Evolutionary conservation across 2,888 invertebrate genomes (phyloP), one percentile per base, ranked within the genome.

Genomic region (Phasia obesa): DNA sequence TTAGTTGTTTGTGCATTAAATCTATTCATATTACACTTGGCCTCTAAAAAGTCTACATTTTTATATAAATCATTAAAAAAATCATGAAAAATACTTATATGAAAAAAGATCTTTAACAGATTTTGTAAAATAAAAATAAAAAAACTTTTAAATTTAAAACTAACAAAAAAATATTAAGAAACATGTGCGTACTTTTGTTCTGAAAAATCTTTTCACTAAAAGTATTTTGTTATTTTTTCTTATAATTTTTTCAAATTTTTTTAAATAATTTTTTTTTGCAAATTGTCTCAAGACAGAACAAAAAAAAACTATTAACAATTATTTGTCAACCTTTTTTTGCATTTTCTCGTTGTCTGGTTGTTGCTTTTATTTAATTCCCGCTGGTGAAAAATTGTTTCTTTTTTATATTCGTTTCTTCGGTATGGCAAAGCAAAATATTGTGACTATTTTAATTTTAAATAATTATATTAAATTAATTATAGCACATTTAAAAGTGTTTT

Each of bases 11-110:
- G 31, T 51, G 44, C 59, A 77, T 67, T 23, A 49, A 87, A 85
- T 86, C 87, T 89, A 89, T 90, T 89, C 87, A 89, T 89, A 88
- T 89, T 89, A 90, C 90, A 89, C 90, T 89, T 89, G 89, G 89
- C 89, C 89, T 89, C 88, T 89, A 88, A 85, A 85, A 49, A 69
- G 42, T 75, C 62, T 35, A 49, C 17, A 71, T 67, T 71, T 65
- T 21, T 53, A 67, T 44, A 49, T 42, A 53, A 69, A 80, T 71
- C 57, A 75, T 38, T 35, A 65, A 59, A 47, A 31, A 60, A 65
- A 49, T 51, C 53, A 53, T 51, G 5, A 73, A 42, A 55, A 65
- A 38, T 60, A 55, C 19, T 74, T 38, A 25, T 51, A 51, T 38
- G 51, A 42, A 80, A 70, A 70, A 57, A 70, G 57, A 75, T 75